These are phyloP conservation scores for Mesocentrotus franciscanus DNA, from an alignment of 53 echinoderm and acorn worm species.

Conservation along the genomic window DNA sequence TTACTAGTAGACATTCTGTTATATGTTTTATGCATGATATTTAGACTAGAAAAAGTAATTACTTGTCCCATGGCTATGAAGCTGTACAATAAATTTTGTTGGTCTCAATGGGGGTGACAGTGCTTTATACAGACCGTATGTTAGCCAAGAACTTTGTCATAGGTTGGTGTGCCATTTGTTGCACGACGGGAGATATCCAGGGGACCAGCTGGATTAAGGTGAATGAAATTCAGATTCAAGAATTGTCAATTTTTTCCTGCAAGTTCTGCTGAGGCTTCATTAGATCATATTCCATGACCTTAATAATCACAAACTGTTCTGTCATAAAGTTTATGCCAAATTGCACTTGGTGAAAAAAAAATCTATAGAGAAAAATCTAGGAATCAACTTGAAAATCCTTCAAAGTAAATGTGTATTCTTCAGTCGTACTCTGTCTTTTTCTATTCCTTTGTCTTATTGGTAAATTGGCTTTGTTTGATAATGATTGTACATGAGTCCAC, in stretches of 20 bases:
- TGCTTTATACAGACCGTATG: background rate
- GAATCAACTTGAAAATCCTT: no score
- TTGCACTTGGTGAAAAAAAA: no score
- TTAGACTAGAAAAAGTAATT: background rate
- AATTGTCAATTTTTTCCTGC: background rate
- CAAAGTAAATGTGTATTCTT: no score
- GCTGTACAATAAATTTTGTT: background rate
- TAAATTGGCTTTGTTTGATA: background rate
- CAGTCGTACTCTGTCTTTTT: background rate
- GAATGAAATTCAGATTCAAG: background rate
- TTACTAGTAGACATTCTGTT: no score
- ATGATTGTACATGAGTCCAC: background rate
- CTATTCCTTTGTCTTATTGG: background rate
- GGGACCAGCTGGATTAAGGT: background rate
- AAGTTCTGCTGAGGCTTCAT: background rate
- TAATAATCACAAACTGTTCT: background rate
- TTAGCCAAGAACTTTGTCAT: background rate
- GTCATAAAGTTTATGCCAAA: background rate
- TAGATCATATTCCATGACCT: background rate
- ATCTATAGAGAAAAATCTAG: no score
- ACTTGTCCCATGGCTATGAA: background rate
- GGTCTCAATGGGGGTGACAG: background rate
- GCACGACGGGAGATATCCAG: background rate
- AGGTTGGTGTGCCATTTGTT: constrained; percentile 21
- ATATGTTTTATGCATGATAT: no score